phyloP scores from a whole-genome alignment of 2,113 vertebrate species.

The Muntiacus reevesi region DNA sequence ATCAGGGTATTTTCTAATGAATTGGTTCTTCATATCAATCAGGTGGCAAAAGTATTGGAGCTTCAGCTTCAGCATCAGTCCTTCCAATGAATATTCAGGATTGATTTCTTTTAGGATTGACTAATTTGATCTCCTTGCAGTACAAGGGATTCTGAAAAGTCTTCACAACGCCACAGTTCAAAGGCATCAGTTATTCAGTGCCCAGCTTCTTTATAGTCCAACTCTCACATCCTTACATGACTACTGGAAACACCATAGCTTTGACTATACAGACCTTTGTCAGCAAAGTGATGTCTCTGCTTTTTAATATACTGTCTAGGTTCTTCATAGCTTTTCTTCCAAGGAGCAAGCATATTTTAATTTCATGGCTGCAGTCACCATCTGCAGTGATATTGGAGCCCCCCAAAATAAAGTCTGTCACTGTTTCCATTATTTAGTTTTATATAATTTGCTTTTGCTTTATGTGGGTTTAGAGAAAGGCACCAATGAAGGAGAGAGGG shows the following conservation, averaged over 20 bases:
- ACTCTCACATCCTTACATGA: background rate
- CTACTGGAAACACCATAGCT: background rate
- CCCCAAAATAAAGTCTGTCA: background rate
- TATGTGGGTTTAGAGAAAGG: background rate
- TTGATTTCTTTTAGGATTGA: background rate
- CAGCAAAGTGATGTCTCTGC: background rate
- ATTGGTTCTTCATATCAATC: background rate
- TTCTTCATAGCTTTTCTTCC: background rate
- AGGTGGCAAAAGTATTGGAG: background rate
- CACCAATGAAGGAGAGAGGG: background rate
- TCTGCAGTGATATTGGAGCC: background rate
- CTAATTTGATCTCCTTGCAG: background rate
- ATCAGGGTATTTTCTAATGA: background rate
- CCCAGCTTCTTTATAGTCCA: background rate
- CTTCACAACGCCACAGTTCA: background rate
- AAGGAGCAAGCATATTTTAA: background rate
- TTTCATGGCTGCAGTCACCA: background rate
- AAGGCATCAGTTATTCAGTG: background rate
- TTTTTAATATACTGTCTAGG: background rate
- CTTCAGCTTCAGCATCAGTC: background rate
- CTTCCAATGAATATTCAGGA: background rate
- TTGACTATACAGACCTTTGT: background rate
- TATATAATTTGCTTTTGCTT: background rate
- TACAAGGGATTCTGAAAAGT: background rate
- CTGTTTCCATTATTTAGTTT: background rate